phyloP scores from a whole-genome alignment of 2,113 vertebrate species.

The Beaufortia kweichowensis region DNA sequence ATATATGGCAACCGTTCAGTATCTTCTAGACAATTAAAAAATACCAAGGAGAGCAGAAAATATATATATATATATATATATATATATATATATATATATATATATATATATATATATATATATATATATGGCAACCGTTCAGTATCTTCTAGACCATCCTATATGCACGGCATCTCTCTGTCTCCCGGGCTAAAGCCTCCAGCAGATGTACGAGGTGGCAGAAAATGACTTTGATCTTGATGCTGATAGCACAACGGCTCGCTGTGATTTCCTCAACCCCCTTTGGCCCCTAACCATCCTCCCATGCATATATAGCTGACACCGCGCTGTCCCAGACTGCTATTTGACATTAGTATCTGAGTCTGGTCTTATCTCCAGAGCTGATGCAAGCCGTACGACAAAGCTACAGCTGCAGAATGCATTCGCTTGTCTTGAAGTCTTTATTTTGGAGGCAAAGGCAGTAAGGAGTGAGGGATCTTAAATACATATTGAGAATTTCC shows the following conservation, averaged over 20 bases:
- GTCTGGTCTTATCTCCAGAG: slow-evolving; percentile 53
- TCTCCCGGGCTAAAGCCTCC: slow-evolving; percentile 7
- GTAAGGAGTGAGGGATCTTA: too few relatives aligned
- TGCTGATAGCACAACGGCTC: slow-evolving; percentile 12
- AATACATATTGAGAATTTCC: neutral
- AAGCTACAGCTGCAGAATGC: slow-evolving; percentile 42
- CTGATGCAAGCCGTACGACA: slow-evolving; percentile 50
- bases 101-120: too few relatives aligned
- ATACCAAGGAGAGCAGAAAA: too few relatives aligned
- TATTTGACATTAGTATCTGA: slow-evolving; percentile 49
- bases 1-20: too few relatives aligned
- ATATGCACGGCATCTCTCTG: slow-evolving; percentile 11
- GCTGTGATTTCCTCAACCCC: slow-evolving; percentile 28
- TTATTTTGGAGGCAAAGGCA: slow-evolving; percentile 40
- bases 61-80: too few relatives aligned
- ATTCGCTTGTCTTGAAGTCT: slow-evolving; percentile 43
- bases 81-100: too few relatives aligned
- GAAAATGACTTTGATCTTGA: slow-evolving; percentile 44
- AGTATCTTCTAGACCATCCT: slow-evolving; percentile 3
- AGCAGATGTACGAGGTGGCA: slow-evolving; percentile 36
- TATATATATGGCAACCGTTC: neutral
- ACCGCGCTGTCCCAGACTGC: slow-evolving; percentile 52
- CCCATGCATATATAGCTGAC: slow-evolving; percentile 64
- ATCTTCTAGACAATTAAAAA: too few relatives aligned
- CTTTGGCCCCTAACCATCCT: slow-evolving; percentile 35